phyloP scores from a whole-genome alignment of 2,113 vertebrate species.

The Aramus guarauna region DNA sequence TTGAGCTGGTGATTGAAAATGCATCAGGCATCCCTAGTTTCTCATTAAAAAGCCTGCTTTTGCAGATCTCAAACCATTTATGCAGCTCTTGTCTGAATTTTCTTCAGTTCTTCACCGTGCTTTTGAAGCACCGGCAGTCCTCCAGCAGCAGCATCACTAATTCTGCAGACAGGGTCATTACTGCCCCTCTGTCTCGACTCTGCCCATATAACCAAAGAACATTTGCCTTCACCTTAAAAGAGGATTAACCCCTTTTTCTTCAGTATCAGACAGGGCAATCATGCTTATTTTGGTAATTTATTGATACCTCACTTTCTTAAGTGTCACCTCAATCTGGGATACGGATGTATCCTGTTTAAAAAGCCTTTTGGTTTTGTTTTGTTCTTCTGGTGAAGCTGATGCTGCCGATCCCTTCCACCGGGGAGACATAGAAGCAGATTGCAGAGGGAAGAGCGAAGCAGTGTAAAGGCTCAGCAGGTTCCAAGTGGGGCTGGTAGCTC shows the following conservation, averaged over 20 bases:
- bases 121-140: neutral
- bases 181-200: neutral
- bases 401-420: neutral
- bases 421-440: neutral
- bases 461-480: neutral
- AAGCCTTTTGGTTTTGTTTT: neutral
- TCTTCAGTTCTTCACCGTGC: neutral
- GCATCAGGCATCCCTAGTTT: neutral
- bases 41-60: neutral
- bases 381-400: neutral
- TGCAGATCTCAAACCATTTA: neutral
- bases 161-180: neutral
- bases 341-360: neutral
- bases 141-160: neutral
- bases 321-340: neutral
- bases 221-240: neutral
- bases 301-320: neutral
- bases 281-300: neutral
- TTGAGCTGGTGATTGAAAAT: constrained; percentile 1
- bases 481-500: neutral
- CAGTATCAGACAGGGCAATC: neutral
- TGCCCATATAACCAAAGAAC: neutral
- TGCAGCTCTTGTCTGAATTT: neutral
- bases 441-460: neutral
- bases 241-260: neutral